Evolutionary conservation across 2,113 vertebrate genomes (phyloP).

Genomic region (Myiagra hebetior): DNA sequence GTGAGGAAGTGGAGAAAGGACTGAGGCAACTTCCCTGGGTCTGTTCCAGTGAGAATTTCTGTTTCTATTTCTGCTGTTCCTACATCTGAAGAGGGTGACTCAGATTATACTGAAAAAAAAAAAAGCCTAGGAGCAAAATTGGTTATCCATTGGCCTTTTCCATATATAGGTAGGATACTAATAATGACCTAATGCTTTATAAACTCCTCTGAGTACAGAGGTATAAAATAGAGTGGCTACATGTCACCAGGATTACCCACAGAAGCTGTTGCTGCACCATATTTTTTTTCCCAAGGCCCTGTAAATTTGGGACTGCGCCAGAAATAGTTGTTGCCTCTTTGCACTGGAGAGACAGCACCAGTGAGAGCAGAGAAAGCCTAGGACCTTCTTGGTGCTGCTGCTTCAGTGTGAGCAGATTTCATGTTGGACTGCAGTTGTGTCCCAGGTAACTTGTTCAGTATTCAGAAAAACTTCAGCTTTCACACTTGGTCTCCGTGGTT

Average conservation of each 20-base stretch:
- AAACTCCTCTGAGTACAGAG: not conserved
- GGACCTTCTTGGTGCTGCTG: not conserved
- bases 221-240: not conserved
- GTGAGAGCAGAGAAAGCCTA: not conserved
- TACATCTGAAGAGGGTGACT: not conserved
- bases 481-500: not conserved
- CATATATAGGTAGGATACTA: not conserved
- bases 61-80: slow-evolving; percentile 12
- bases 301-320: not conserved
- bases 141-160: not conserved
- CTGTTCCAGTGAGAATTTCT: slow-evolving; percentile 12
- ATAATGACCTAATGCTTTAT: not conserved
- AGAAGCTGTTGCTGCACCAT: not conserved
- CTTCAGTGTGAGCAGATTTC: not conserved
- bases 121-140: not conserved
- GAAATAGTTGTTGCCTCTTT: not conserved
- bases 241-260: not conserved
- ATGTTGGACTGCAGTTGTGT: not conserved
- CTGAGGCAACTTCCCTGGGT: not conserved
- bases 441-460: not conserved
- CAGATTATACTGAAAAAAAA: not conserved
- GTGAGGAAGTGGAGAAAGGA: not conserved
- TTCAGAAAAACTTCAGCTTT: not conserved
- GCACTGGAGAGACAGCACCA: not conserved
- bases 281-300: not conserved